Percentiles rank a stretch among this genome's conserved stretches.
These are phyloP conservation scores for Oncorhynchus keta DNA, from an alignment of 2,113 vertebrate species.

Conservation along the genomic window DNA sequence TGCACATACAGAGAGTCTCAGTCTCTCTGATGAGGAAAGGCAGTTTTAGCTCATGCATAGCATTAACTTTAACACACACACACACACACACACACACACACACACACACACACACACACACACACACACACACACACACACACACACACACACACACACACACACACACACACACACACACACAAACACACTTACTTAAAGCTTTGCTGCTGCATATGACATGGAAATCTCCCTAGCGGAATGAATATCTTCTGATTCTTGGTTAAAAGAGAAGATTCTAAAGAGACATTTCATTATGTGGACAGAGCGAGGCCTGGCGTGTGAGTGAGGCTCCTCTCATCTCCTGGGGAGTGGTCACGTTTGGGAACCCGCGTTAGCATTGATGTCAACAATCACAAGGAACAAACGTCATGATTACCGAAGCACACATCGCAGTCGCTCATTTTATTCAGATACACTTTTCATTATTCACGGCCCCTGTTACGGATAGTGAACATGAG, in stretches of 20 bases:
- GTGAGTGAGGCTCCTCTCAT: constrained; percentile 37
- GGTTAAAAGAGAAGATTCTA: constrained; percentile 41
- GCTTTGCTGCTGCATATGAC: constrained; percentile 26
- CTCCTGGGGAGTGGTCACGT: constrained; percentile 66
- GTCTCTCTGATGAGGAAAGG: constrained; percentile 43
- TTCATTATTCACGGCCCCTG: too few species aligned
- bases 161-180: constrained; percentile 3
- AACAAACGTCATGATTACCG: constrained; percentile 71
- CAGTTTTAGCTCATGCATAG: constrained; percentile 35
- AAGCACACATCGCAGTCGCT: constrained; percentile 42
- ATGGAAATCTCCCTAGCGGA: constrained; percentile 25
- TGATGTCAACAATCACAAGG: constrained; percentile 65
- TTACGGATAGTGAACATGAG: background rate
- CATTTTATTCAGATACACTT: constrained; percentile 48
- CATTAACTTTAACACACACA: constrained; percentile 33
- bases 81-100: constrained; percentile 14
- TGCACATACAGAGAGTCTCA: constrained; percentile 2
- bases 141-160: constrained; percentile 16
- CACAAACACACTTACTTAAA: constrained; percentile 20
- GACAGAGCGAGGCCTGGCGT: constrained; percentile 15
- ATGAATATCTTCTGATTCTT: constrained; percentile 53
- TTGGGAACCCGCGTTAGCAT: constrained; percentile 68
- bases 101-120: constrained; percentile 4
- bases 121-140: constrained; percentile 15
- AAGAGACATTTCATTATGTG: constrained; percentile 24